Evolutionary conservation across 2,888 invertebrate species (phyloP), one percentile per base, ranked within the genome.

Genomic region (Mythimna impura): DNA sequence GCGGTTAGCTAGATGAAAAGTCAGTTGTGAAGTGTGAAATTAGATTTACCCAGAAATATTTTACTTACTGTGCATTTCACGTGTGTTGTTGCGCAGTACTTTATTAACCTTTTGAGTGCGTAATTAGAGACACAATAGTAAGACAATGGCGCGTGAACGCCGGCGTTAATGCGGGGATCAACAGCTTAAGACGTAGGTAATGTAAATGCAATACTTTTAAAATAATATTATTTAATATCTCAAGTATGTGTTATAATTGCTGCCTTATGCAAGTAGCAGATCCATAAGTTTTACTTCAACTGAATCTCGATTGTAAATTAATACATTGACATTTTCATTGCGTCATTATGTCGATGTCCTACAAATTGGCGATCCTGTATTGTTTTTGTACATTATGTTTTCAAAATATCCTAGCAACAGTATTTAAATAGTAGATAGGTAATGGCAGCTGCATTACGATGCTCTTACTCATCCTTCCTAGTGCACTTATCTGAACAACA

Each of bases 391-490:
- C 8, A 36, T 10, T 6, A 17, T 55, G 12, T 14, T 34, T 54
- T 20, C 14, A 64, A 25, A 47, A 67, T 71, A 52, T 57, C 10
- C 30, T 67, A 71, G 22, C 30, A 47, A 57, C 43, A 9, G 25
- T 71, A 12, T 65, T 43, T 10, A 57, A 70, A 67, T 57, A 43
- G 50, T 55, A 54, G 6, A 20, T 67, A 65, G 10, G 17, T 67
- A 36, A 60, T 78, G 36, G 22, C 20, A 66, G 40, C 36, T 65
- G 73, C 79, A 78, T 82, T 73, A 47, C 70, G 10, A 58, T 47
- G 22, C 22, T 30, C 43, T 82, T 73, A 80, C 80, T 82, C 80
- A 81, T 71, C 57, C n/a, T 71, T 67, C 65, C 57, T 52, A 47
- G 61, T 68, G 58, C 62, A 73, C 30, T 71, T 83, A 68, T 83